These are phyloP conservation scores for Boleophthalmus pectinirostris DNA, from an alignment of 2,113 vertebrate genomes.

Conservation along the genomic window DNA sequence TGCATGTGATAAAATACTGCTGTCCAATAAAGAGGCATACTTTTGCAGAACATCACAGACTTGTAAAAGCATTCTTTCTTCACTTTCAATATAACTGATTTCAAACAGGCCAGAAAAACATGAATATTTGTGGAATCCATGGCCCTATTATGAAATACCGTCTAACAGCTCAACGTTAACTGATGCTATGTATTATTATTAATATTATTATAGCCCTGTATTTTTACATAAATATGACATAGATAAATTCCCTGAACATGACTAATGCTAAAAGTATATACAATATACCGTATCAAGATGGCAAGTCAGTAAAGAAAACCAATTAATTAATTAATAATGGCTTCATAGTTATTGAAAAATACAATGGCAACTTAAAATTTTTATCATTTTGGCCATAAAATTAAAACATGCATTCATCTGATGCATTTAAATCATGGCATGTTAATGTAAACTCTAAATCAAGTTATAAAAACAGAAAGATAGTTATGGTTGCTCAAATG, in stretches of 20 bases:
- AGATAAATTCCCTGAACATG: too few species aligned
- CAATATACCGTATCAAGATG: too few species aligned
- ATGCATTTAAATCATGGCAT: not conserved
- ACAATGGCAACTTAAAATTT: not conserved
- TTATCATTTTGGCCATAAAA: too few species aligned
- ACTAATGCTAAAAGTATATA: too few species aligned
- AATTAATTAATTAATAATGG: too few species aligned
- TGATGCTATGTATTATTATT: not conserved
- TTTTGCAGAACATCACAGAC: not conserved
- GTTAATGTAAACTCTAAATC: not conserved
- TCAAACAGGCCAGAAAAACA: not conserved
- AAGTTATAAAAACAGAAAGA: not conserved
- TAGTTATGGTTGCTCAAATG: too few species aligned
- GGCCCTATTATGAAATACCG: too few species aligned
- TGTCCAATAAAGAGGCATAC: not conserved
- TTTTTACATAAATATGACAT: too few species aligned
- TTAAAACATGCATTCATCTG: too few species aligned
- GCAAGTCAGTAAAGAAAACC: too few species aligned
- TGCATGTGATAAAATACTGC: conserved; percentile 1
- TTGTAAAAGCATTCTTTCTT: not conserved
- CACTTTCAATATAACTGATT: not conserved
- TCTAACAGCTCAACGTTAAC: not conserved
- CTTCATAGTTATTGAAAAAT: not conserved
- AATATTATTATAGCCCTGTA: too few species aligned
- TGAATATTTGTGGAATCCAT: not conserved